Evolutionary conservation across 1,140 invertebrate genomes (phyloP).

Genomic region (Latrodectus geometricus): DNA sequence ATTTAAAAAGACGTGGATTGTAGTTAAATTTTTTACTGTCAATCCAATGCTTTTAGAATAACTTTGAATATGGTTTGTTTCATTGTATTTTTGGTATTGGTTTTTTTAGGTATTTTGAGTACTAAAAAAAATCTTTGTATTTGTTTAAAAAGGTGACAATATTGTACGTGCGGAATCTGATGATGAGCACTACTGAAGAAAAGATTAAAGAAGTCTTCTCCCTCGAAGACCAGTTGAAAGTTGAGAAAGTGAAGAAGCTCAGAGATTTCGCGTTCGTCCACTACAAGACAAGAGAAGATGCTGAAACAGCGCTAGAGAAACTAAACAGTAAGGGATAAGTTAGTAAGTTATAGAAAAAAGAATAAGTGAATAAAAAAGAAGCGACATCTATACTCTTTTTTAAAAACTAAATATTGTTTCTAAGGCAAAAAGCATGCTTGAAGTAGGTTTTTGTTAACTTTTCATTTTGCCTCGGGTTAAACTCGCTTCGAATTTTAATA

Average conservation of each 20-base stretch:
- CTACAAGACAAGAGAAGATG: conserved; percentile 70
- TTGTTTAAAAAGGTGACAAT: conserved; percentile 74
- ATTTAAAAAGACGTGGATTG: too few species aligned
- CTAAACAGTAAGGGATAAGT: conserved; percentile 68
- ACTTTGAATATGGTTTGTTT: too few species aligned
- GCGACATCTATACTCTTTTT: background rate
- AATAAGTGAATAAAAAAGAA: background rate
- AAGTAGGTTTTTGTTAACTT: too few species aligned
- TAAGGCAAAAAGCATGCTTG: too few species aligned
- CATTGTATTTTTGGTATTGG: too few species aligned
- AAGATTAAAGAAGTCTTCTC: conserved; percentile 68
- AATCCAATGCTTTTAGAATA: too few species aligned
- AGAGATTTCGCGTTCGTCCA: conserved; percentile 74
- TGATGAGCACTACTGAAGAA: conserved; percentile 73
- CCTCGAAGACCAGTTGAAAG: conserved; percentile 65
- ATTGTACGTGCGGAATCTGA: conserved; percentile 74
- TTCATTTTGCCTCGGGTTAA: too few species aligned
- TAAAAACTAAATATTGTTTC: too few species aligned
- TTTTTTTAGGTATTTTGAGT: too few species aligned
- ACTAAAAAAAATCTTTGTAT: too few species aligned
- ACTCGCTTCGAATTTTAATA: too few species aligned
- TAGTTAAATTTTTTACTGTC: too few species aligned
- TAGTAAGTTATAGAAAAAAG: background rate
- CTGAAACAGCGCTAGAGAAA: conserved; percentile 68
- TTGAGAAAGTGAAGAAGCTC: conserved; percentile 73